phyloP scores from a whole-genome alignment of 1,140 invertebrate genomes.

The Sminthurides bifidus region DNA sequence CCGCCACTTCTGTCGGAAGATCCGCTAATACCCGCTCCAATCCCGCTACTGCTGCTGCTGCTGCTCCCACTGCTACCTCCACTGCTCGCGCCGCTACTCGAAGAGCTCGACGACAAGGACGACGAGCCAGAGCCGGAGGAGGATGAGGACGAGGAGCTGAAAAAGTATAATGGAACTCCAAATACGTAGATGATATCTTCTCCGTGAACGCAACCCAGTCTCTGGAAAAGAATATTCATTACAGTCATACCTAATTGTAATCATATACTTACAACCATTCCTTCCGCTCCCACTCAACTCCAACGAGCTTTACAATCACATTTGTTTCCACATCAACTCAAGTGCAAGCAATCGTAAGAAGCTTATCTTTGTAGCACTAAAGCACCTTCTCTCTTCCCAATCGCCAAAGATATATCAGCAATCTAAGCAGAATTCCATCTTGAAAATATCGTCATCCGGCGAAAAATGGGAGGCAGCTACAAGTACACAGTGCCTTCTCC shows the following conservation, averaged over 20 bases:
- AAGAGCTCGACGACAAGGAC: neutral
- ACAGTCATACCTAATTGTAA: too few species aligned
- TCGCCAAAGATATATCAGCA: too few species aligned
- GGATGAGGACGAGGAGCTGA: neutral
- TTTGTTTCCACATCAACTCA: too few species aligned
- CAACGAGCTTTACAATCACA: too few species aligned
- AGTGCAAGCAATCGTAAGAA: too few species aligned
- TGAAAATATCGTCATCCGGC: neutral
- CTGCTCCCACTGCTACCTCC: constrained; percentile 11
- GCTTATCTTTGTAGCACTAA: too few species aligned
- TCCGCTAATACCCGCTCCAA: neutral
- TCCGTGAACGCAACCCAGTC: constrained; percentile 42
- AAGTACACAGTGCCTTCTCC: too few species aligned
- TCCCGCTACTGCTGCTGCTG: constrained; percentile 1
- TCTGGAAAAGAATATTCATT: constrained; percentile 25
- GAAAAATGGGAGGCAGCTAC: too few species aligned
- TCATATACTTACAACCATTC: neutral
- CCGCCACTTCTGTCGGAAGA: constrained; percentile 4
- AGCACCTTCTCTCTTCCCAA: too few species aligned
- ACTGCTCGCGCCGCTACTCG: neutral
- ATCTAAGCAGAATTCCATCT: too few species aligned
- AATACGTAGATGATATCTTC: constrained; percentile 50
- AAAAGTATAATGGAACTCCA: constrained; percentile 43
- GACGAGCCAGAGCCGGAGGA: neutral
- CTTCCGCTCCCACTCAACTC: neutral